Percentiles rank a stretch among this genome's conserved stretches.
phyloP scores from a whole-genome alignment of 2,797 vertebrate species.

The Channa striata region DNA sequence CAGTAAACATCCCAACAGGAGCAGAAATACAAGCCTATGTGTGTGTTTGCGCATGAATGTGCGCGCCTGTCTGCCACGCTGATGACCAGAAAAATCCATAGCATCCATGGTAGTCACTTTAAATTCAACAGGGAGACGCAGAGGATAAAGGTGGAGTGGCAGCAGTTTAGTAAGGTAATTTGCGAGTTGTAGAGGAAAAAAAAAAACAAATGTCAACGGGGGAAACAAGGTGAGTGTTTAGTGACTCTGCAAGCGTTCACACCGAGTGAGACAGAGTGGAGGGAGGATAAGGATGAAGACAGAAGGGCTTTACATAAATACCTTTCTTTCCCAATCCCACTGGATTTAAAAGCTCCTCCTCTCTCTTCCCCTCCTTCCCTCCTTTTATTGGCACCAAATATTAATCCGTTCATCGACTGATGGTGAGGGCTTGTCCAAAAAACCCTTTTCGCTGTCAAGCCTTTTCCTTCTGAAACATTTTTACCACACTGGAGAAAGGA shows the following conservation, averaged over 20 bases:
- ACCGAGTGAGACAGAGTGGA: slow-evolving; percentile 27
- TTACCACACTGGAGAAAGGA: slow-evolving; percentile 32
- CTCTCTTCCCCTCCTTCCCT: slow-evolving; percentile 9
- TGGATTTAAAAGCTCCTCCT: slow-evolving; percentile 52
- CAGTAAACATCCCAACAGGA: too few relatives aligned
- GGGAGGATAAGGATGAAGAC: slow-evolving; percentile 38
- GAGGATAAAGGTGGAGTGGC: slow-evolving; percentile 71
- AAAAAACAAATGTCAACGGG: slow-evolving; percentile 57
- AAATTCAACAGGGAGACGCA: slow-evolving; percentile 76
- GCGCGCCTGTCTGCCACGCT: slow-evolving; percentile 48
- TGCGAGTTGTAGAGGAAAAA: slow-evolving; percentile 48
- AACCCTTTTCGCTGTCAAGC: slow-evolving; percentile 28
- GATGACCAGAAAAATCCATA: slow-evolving; percentile 81
- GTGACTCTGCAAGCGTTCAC: slow-evolving; percentile 31
- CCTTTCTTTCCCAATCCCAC: slow-evolving; percentile 52
- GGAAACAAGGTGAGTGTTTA: slow-evolving; percentile 45
- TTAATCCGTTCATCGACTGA: slow-evolving; percentile 54
- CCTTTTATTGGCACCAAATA: slow-evolving; percentile 35
- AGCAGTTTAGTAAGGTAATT: slow-evolving; percentile 59
- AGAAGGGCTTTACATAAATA: slow-evolving; percentile 59
- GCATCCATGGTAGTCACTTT: slow-evolving; percentile 87
- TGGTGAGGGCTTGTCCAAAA: slow-evolving; percentile 44
- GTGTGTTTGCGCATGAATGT: neutral
- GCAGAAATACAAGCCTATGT: neutral
- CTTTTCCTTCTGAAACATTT: slow-evolving; percentile 39